Evolutionary conservation across 2,888 invertebrate species (phyloP).

Genomic region (Lypha dubia): DNA sequence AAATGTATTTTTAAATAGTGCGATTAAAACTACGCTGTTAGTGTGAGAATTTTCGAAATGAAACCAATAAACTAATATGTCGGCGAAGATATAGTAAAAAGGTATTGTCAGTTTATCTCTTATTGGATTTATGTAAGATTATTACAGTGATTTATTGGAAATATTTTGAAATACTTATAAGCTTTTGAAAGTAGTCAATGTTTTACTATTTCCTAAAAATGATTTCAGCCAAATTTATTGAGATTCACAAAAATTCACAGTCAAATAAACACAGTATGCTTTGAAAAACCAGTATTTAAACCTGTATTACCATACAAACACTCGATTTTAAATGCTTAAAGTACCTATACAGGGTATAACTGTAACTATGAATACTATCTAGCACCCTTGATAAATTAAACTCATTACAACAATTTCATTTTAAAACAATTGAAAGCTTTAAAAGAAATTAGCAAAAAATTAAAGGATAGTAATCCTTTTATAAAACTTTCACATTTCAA

Average conservation of each 20-base stretch:
- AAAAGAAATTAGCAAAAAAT: background rate
- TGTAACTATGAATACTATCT: no score
- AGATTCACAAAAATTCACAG: no score
- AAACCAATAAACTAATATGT: background rate
- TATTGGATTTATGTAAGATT: background rate
- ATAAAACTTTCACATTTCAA: slow-evolving; percentile 18
- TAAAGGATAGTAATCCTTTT: background rate
- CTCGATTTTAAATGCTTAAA: no score
- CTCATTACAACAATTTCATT: background rate
- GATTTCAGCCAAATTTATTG: background rate
- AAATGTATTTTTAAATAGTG: slow-evolving; percentile 82
- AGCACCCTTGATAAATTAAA: background rate
- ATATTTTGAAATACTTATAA: background rate
- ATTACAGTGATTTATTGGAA: slow-evolving; percentile 8
- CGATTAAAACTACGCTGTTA: slow-evolving; percentile 76
- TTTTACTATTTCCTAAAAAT: background rate
- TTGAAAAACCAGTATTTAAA: no score
- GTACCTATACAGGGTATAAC: no score
- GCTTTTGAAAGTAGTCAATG: no score
- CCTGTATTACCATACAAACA: no score
- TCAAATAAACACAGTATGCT: no score
- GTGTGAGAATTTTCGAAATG: slow-evolving; percentile 63
- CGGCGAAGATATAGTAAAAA: slow-evolving; percentile 16
- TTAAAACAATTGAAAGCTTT: slow-evolving; percentile 16
- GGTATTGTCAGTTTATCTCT: background rate